Conservation (phyloP, 2,888 invertebrate species). For the Reticulitermes lucifugus region DNA sequence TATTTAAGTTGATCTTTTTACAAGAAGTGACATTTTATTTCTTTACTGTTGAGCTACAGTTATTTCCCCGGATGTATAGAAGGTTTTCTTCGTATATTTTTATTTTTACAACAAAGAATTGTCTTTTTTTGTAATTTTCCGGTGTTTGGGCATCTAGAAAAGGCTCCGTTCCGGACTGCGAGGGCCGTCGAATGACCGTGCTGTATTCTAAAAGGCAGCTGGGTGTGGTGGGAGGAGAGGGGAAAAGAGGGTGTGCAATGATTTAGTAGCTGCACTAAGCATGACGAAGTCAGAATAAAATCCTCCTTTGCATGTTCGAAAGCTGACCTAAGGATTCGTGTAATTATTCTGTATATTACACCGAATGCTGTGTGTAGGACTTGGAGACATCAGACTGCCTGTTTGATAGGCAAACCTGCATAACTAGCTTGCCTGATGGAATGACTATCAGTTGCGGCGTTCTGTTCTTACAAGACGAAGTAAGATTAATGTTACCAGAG, state of each 20-base stretch:
- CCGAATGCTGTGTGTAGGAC: not conserved
- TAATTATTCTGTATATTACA: slow-evolving; percentile 24
- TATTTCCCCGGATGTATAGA: slow-evolving; percentile 33
- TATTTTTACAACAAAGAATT: slow-evolving; percentile 33
- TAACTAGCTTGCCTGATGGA: not conserved
- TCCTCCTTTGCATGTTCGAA: slow-evolving; percentile 45
- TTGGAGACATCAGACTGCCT: not conserved
- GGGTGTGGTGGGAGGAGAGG: not conserved
- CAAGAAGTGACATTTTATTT: slow-evolving; percentile 24
- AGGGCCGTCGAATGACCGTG: slow-evolving; percentile 10
- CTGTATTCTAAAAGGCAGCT: too few relatives aligned
- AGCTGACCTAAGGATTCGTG: slow-evolving; percentile 38
- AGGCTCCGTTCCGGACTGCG: slow-evolving; percentile 34
- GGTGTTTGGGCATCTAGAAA: slow-evolving; percentile 48
- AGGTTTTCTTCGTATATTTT: not conserved
- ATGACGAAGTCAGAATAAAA: slow-evolving; percentile 47
- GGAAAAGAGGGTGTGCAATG: slow-evolving; percentile 42
- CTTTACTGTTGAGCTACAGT: slow-evolving; percentile 1
- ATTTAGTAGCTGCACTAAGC: slow-evolving; percentile 47
- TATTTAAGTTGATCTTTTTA: slow-evolving; percentile 15
- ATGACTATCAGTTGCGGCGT: slow-evolving; percentile 23
- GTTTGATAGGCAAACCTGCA: not conserved
- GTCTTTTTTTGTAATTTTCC: slow-evolving; percentile 48
- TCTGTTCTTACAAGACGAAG: not conserved
- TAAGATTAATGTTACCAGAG: not conserved